Percentiles rank a stretch among this genome's conserved stretches.
These are phyloP conservation scores for Leptosomus discolor DNA, from an alignment of 2,113 vertebrate species.

Conservation along the genomic window DNA sequence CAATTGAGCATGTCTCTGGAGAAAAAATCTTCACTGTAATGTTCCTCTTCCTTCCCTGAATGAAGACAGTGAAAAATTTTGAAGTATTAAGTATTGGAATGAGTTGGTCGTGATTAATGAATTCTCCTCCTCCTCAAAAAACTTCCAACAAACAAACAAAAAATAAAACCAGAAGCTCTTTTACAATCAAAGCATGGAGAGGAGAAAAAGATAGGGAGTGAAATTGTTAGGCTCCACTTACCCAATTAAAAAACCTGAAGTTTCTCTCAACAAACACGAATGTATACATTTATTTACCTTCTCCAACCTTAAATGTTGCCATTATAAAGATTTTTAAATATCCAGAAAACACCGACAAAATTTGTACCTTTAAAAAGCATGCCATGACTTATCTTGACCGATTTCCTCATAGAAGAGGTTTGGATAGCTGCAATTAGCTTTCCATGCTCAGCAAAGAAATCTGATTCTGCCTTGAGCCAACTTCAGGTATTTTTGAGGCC, in stretches of 20 bases:
- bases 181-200: neutral
- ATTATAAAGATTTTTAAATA: neutral
- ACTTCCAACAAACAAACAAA: neutral
- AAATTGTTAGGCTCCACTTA: neutral
- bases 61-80: neutral
- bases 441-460: neutral
- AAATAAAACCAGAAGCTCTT: neutral
- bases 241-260: rapidly evolving
- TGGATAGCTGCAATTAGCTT: neutral
- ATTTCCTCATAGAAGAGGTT: neutral
- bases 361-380: neutral
- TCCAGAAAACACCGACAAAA: neutral
- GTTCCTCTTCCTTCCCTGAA: neutral
- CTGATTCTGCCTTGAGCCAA: neutral
- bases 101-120: neutral
- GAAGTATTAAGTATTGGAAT: neutral
- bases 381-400: rapidly evolving
- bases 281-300: neutral
- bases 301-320: neutral
- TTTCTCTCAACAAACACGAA: neutral
- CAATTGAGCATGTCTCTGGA: neutral
- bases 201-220: neutral
- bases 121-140: neutral
- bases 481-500: neutral
- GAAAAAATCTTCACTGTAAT: neutral